Conservation (phyloP, 2,113 vertebrate species). For the Caranx ignobilis region DNA sequence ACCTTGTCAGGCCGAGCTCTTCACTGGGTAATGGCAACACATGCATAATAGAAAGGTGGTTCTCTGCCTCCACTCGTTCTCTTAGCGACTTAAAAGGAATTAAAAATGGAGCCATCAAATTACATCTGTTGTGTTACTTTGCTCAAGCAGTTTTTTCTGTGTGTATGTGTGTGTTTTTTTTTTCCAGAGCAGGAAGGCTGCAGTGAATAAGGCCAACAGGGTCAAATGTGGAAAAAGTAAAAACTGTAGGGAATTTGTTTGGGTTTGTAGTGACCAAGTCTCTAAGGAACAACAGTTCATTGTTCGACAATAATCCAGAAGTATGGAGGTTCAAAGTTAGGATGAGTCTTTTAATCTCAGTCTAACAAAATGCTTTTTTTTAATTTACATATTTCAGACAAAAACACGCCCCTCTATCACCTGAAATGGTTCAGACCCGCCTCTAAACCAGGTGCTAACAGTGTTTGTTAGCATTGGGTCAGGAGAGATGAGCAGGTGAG, state of each 20-base stretch:
- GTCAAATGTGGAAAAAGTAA: neutral
- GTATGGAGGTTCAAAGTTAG: too few relatives aligned
- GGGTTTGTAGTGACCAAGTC: neutral
- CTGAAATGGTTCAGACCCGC: too few relatives aligned
- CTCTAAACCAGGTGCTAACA: too few relatives aligned
- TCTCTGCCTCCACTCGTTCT: conserved; percentile 35
- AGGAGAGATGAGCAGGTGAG: too few relatives aligned
- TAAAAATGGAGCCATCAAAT: conserved; percentile 64
- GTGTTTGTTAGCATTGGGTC: too few relatives aligned
- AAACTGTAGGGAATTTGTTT: neutral
- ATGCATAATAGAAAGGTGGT: conserved; percentile 71
- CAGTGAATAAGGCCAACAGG: neutral
- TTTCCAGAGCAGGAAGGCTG: neutral
- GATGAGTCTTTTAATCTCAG: too few relatives aligned
- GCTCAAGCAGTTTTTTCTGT: neutral
- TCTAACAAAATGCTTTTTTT: too few relatives aligned
- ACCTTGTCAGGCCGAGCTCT: conserved; percentile 67
- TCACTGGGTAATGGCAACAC: conserved; percentile 66
- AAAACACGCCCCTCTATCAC: too few relatives aligned
- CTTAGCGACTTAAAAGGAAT: conserved; percentile 60
- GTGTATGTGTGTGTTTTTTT: too few relatives aligned
- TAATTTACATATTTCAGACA: too few relatives aligned
- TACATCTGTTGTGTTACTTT: conserved; percentile 55
- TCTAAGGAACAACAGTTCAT: too few relatives aligned
- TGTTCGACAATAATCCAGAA: too few relatives aligned